These are phyloP conservation scores for Epirrita christyi DNA, from an alignment of 2,888 invertebrate species.

Conservation along the genomic window DNA sequence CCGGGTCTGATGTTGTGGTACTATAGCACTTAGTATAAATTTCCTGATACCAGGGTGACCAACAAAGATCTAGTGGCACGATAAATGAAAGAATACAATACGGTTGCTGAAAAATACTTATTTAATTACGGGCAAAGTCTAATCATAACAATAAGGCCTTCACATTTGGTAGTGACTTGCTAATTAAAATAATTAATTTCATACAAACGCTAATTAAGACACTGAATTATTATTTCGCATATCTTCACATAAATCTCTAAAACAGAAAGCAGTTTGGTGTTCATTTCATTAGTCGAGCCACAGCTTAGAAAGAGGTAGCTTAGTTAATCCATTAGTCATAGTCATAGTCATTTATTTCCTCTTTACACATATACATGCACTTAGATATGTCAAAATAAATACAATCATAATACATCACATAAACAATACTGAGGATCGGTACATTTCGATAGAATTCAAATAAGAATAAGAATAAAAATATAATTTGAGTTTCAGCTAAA, in stretches of 20 bases:
- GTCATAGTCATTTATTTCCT: neutral
- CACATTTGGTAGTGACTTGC: slow-evolving; percentile 49
- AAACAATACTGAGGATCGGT: too few species aligned
- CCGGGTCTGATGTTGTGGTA: too few species aligned
- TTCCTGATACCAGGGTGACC: too few species aligned
- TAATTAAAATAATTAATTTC: slow-evolving; percentile 62
- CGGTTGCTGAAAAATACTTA: neutral
- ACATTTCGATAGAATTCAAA: too few species aligned
- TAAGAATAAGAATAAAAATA: too few species aligned
- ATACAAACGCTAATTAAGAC: slow-evolving; percentile 42
- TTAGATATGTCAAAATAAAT: too few species aligned
- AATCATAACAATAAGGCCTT: slow-evolving; percentile 6
- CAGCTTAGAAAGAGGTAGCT: slow-evolving; percentile 7
- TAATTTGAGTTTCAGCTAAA: too few species aligned
- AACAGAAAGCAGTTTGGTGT: slow-evolving; percentile 37
- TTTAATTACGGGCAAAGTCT: neutral
- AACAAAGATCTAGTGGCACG: too few species aligned
- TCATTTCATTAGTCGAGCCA: slow-evolving; percentile 42
- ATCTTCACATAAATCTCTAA: slow-evolving; percentile 38
- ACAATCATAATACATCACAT: too few species aligned
- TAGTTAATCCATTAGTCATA: neutral
- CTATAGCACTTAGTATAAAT: too few species aligned
- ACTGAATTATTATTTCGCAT: slow-evolving; percentile 36
- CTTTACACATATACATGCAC: too few species aligned
- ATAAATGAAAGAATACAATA: too few species aligned